Evolutionary conservation across 2,797 vertebrate genomes (phyloP).

Genomic region (Alauda arvensis): DNA sequence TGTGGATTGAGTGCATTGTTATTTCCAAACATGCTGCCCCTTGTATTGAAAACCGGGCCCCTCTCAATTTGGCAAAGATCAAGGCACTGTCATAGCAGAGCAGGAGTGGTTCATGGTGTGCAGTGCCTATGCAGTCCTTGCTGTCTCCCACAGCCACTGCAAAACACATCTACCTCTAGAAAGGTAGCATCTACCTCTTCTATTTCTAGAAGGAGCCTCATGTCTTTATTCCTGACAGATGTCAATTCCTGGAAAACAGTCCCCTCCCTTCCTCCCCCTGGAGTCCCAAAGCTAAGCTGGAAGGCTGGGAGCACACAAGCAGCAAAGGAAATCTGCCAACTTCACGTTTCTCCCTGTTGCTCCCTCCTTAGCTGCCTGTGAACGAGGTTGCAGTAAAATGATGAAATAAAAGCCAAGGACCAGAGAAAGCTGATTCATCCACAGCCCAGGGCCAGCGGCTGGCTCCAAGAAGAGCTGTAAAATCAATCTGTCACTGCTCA

Average conservation of each 20-base stretch:
- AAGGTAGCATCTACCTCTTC: no score
- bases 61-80: neutral
- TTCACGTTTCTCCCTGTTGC: neutral
- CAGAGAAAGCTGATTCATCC: conserved; percentile 72
- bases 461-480: conserved; percentile 68
- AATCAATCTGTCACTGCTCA: conserved; percentile 72
- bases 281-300: conserved; percentile 6
- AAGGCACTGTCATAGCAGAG: neutral
- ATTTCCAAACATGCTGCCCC: neutral
- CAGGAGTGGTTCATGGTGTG: neutral
- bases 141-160: neutral
- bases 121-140: neutral
- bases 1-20: neutral
- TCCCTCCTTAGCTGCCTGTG: conserved; percentile 43
- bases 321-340: conserved; percentile 35
- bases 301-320: neutral
- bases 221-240: conserved; percentile 26
- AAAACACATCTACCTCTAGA: neutral
- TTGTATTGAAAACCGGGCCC: neutral
- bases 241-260: conserved; percentile 20
- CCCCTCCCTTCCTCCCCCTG: neutral
- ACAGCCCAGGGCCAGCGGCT: conserved; percentile 62
- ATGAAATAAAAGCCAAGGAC: conserved; percentile 68
- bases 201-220: neutral
- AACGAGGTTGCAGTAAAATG: conserved; percentile 61